Evolutionary conservation across 2,888 invertebrate genomes (phyloP), one percentile per base, ranked within the genome.

Genomic region (Lordiphosa andalusiaca): DNA sequence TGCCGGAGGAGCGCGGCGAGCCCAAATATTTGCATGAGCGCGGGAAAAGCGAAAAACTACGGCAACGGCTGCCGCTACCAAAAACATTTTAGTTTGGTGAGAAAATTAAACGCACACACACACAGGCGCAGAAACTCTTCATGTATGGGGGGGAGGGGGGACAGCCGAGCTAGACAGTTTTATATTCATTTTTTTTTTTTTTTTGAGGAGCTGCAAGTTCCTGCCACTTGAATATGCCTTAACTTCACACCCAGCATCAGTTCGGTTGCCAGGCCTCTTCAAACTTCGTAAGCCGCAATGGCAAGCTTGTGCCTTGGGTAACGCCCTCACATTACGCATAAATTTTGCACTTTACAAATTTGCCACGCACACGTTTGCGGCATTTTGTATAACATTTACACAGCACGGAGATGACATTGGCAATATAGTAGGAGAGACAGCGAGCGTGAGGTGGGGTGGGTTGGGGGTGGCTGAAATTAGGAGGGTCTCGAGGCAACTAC

Each of bases 321-420:
- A 75, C 85, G 76, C 84, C 84, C 78, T 59, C 66, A 75, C 85
- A 85, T 80, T 80, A 81, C 84, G 85, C 81, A 81, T 81, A 81
- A 76, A 84, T 85, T 81, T 84, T 81, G 84, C 68, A 84, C 73
- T 81, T 85, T 84, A 81, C 84, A 81, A 81, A 81, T 81, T 81
- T 85, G 69, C 85, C 84, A 84, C 77, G 80, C 80, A 80, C 84
- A 83, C 78, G 81, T 83, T 80, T 85, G 78, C 60, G 78, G 81
- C 85, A 83, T 83, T 85, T 85, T 83, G 67, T 80, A 81, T 72
- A 75, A 83, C 81, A 76, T 70, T 71, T 74, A 66, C 75, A 64
- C 73, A 78, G 47, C 25, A 38, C 12, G n/a, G 44, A 9, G 33
- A 44, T 16, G 10, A 44, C 16, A 30, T 30, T 30, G 30, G 12